Evolutionary conservation across 1,140 invertebrate species (phyloP).

Genomic region (Lamellibrachia luymesi): DNA sequence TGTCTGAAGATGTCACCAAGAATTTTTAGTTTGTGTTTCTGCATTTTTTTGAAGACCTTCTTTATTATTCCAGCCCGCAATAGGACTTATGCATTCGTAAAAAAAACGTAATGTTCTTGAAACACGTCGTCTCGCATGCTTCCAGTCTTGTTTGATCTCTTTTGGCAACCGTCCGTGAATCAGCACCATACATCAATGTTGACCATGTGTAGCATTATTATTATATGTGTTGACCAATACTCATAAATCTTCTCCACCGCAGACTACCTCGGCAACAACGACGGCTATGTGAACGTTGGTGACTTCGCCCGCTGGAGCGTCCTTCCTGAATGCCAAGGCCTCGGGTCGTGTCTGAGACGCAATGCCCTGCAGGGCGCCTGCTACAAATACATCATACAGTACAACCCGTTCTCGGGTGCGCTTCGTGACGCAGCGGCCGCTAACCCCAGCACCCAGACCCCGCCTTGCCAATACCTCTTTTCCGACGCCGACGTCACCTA

Average conservation of each 20-base stretch:
- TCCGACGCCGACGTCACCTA: neutral
- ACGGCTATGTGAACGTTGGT: neutral
- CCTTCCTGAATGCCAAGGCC: neutral
- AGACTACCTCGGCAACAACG: constrained; percentile 4
- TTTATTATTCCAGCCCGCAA: too few relatives aligned
- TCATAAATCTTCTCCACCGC: neutral
- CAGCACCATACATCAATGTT: too few relatives aligned
- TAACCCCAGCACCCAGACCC: neutral
- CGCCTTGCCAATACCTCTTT: neutral
- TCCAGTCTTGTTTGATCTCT: too few relatives aligned
- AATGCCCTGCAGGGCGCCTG: neutral
- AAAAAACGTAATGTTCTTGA: too few relatives aligned
- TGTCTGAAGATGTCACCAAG: too few relatives aligned
- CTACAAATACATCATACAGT: neutral
- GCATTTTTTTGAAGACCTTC: too few relatives aligned
- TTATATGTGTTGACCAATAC: neutral
- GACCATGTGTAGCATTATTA: too few relatives aligned
- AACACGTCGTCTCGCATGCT: too few relatives aligned
- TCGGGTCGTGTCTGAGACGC: neutral
- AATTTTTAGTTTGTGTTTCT: too few relatives aligned
- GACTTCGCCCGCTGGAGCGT: constrained; percentile 3
- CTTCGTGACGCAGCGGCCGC: neutral
- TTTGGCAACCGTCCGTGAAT: neutral
- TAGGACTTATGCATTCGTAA: too few relatives aligned
- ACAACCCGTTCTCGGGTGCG: neutral